These are phyloP conservation scores for Diabrotica undecimpunctata DNA, from an alignment of 1,140 invertebrate species.

Conservation along the genomic window DNA sequence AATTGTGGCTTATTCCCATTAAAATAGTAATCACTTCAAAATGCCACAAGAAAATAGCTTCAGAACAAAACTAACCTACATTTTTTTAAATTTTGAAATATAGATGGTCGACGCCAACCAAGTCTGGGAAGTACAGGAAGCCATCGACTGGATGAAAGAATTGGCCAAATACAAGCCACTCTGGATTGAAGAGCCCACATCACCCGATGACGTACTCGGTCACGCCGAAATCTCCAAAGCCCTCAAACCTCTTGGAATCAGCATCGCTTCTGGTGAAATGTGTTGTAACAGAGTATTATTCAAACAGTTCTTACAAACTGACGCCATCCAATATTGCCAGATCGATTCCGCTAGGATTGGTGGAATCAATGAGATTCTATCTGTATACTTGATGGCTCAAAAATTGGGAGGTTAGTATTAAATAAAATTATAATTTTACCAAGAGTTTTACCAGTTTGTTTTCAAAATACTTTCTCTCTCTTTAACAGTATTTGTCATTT, in stretches of 20 bases:
- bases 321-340: constrained; percentile 82
- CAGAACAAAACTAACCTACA: too few species aligned
- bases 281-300: constrained; percentile 89
- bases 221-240: constrained; percentile 69
- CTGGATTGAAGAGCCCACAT: constrained; percentile 94
- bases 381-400: constrained; percentile 84
- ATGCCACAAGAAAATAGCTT: too few species aligned
- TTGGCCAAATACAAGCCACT: constrained; percentile 69
- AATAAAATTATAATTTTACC: background rate
- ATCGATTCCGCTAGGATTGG: constrained; percentile 86
- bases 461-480: too few species aligned
- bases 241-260: constrained; percentile 68
- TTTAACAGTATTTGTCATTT: too few species aligned
- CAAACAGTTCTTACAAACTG: constrained; percentile 81
- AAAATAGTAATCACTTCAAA: too few species aligned
- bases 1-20: too few species aligned
- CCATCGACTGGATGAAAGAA: constrained; percentile 81
- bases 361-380: constrained; percentile 83
- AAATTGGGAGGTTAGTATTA: constrained; percentile 60
- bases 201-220: constrained; percentile 84
- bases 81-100: background rate
- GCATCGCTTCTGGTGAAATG: constrained; percentile 88
- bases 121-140: constrained; percentile 80
- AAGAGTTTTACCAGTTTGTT: constrained; percentile 11
- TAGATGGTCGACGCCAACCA: constrained; percentile 92